Evolutionary conservation across 1,140 invertebrate genomes (phyloP).

Genomic region (Hypothenemus hampei): DNA sequence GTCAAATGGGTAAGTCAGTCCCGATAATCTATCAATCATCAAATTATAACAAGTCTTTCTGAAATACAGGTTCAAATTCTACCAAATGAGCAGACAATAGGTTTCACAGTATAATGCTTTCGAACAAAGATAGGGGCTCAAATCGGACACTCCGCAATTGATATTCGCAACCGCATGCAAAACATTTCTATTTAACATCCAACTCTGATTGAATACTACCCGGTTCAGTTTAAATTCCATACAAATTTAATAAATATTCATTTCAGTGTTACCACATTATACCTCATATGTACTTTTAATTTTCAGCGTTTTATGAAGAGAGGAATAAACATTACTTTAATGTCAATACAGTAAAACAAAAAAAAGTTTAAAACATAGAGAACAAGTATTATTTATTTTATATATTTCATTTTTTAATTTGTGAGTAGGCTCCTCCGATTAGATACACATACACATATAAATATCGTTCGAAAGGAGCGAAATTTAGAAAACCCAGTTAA

Average conservation of each 20-base stretch:
- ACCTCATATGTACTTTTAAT: too few species aligned
- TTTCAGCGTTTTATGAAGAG: too few species aligned
- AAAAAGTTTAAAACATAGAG: too few species aligned
- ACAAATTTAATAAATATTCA: conserved; percentile 8
- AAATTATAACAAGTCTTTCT: not conserved
- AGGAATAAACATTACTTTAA: too few species aligned
- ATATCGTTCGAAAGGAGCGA: conserved; percentile 4
- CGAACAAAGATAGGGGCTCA: not conserved
- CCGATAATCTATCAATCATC: not conserved
- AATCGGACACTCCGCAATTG: not conserved
- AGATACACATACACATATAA: too few species aligned
- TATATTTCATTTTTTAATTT: too few species aligned
- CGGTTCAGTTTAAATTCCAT: not conserved
- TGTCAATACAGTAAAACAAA: too few species aligned
- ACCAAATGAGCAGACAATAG: too few species aligned
- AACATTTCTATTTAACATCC: not conserved
- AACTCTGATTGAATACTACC: not conserved
- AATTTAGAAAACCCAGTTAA: conserved; percentile 10
- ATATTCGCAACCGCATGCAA: not conserved
- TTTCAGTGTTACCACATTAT: too few species aligned
- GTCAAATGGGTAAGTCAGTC: not conserved
- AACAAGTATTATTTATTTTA: too few species aligned
- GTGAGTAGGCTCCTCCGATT: conserved; percentile 8
- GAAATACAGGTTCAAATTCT: not conserved
- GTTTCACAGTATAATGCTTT: not conserved